Evolutionary conservation across 2,113 vertebrate genomes (phyloP), one percentile per base, ranked within the genome.

Genomic region (Gallinago media): DNA sequence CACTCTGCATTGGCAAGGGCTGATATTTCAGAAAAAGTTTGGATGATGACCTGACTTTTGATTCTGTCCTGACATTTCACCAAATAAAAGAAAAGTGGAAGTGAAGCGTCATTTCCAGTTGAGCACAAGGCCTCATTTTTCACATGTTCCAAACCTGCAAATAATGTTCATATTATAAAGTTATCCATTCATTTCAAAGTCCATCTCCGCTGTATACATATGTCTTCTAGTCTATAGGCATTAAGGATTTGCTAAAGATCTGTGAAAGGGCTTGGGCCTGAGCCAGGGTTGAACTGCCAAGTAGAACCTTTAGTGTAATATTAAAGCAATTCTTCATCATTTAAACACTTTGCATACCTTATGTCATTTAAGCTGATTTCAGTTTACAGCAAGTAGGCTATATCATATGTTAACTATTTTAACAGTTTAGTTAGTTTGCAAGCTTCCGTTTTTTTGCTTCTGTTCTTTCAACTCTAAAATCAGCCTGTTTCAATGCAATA

Each of bases 331-430:
- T 88, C 27, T 84, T 93, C 29, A 46, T 85, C 11, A 63, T 32
- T 87, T 89, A 95, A 94, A 95, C 27, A 34, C 36, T 85, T 93
- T 89, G 55, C 38, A 47, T 92, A 80, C 34, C n/a, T 92, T 47
- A 46, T 29, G 52, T 70, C 1, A 0, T 82, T 92, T 88, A 59
- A 63, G 46, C 88, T 91, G 12, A 84, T 85, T 79, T 91, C 66
- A 80, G 52, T 88, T 40, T 84, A 61, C 2, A 61, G 63, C 42
- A 58, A 8, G 34, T 65, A 65, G 32, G 14, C 50, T 66, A 17
- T 80, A 54, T 67, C 46, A 38, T 32, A 66, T 36, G 20, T 31
- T 66, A 90, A 90, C 23, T 84, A 25, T 85, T 88, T 96, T 82
- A 85, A 87, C 40, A 83, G 61, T 65, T 44, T 84, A 47, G 12